Base-by-base conservation (phyloP, 2,888 invertebrate species). In the Polyploca ridens region DNA sequence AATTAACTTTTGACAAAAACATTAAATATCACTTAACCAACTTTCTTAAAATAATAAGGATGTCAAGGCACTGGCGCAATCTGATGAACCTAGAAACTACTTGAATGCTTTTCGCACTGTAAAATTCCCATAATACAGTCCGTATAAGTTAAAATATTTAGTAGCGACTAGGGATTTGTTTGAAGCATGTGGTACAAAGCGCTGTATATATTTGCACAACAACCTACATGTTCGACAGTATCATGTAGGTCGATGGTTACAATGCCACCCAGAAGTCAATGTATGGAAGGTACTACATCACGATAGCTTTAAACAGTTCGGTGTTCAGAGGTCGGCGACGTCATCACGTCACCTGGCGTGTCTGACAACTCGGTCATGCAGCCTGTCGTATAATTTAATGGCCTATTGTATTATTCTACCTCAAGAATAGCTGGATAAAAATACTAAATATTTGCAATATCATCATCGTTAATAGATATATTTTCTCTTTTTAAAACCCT, bases 1-100 rank as follows among this genome's bases (percentile, higher is more conserved):
- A 41, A 41, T 46, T 46, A n/a, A 46, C 44, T 14, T 35, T 44
- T 14, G 5, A 4, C 44, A 44, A 44, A 14, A 44, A 44, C 44
- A 44, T 44, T 44, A 13, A 44, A 44, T 44, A 46, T 46, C n/a
- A 46, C 5, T 14, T 46, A 46, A n/a, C n/a, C 46, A 46, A 46
- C n/a, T 46, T 46, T 46, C 46, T 46, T 46, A 46, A n/a, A 77
- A 79, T 76, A 62, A 73, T 73, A 87, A 86, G 76, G 75, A 77
- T 89, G 90, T 86, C 90, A 89, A 89, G 89, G 88, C 77, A 71
- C 84, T 74, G 88, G 71, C 80, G 84, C 82, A 76, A 77, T 79
- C 79, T 81, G 76, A 83, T 83, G 80, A 80, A 77, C 66, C 74
- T 77, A 77, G 73, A 69, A 76, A 69, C 72, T 64, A 64, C 64